Percentiles rank a stretch among this genome's conserved stretches.
Conservation (phyloP, 1,140 invertebrate species). For the Aphelinus atriplicis region DNA sequence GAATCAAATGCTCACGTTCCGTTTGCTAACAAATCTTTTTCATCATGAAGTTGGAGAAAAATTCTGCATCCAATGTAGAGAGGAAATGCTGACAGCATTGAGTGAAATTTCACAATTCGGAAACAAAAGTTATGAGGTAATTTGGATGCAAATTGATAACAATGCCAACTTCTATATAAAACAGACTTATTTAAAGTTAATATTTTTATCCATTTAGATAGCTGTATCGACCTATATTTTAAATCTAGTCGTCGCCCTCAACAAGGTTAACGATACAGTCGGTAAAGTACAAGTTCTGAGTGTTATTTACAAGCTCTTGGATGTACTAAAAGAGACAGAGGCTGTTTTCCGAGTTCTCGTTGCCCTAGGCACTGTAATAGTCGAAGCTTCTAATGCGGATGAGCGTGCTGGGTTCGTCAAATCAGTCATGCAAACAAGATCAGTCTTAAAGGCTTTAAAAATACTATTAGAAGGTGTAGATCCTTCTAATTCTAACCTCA, state of each 20-base stretch:
- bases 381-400: neutral
- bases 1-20: constrained; percentile 82
- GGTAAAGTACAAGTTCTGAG: constrained; percentile 62
- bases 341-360: constrained; percentile 64
- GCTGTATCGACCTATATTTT: constrained; percentile 76
- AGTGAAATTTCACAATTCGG: constrained; percentile 66
- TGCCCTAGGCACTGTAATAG: constrained; percentile 73
- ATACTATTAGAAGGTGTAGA: constrained; percentile 15
- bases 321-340: constrained; percentile 22
- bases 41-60: constrained; percentile 72
- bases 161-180: constrained; percentile 5
- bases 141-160: neutral
- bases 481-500: neutral
- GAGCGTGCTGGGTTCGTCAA: constrained; percentile 2
- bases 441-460: constrained; percentile 16
- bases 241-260: constrained; percentile 76
- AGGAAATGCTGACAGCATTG: constrained; percentile 70
- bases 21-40: constrained; percentile 83
- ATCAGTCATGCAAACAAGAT: constrained; percentile 1
- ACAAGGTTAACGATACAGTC: constrained; percentile 60
- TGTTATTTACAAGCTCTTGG: constrained; percentile 68
- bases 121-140: constrained; percentile 77
- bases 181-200: neutral
- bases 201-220: constrained; percentile 28
- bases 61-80: constrained; percentile 68